A percentile compares a stretch with the other conserved stretches of the same genome.
These are phyloP conservation scores for Drosophila busckii DNA, from an alignment of 1,140 invertebrate species.

Conservation along the genomic window DNA sequence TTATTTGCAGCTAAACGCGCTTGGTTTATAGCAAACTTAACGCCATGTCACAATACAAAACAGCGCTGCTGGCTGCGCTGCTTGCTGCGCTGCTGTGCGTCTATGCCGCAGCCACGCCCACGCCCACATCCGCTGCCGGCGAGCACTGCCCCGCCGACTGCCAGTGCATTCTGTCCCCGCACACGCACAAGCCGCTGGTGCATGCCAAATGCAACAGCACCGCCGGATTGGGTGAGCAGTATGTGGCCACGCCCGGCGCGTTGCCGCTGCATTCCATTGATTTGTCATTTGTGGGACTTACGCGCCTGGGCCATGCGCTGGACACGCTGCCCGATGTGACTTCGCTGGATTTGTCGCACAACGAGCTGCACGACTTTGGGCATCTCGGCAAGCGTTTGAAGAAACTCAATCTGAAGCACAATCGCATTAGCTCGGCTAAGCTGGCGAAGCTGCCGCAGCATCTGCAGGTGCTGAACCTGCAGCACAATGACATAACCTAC, in stretches of 20 bases:
- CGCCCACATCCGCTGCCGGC: background rate
- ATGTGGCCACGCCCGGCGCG: conserved; percentile 16
- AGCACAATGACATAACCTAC: conserved; percentile 81
- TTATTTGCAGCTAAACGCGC: too few relatives aligned
- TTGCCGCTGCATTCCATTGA: conserved; percentile 80
- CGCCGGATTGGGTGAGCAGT: conserved; percentile 32
- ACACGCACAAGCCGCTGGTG: conserved; percentile 55
- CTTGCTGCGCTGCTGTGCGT: conserved; percentile 40
- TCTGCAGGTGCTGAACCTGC: conserved; percentile 82
- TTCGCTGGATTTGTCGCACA: conserved; percentile 81
- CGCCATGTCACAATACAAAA: too few relatives aligned
- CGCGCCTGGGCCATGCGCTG: conserved; percentile 80
- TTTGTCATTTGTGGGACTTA: conserved; percentile 81
- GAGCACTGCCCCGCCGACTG: conserved; percentile 62
- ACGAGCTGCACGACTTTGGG: conserved; percentile 80
- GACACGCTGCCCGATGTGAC: conserved; percentile 81
- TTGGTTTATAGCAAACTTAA: too few relatives aligned
- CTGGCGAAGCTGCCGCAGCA: conserved; percentile 81
- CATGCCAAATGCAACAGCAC: conserved; percentile 70
- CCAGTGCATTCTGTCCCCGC: conserved; percentile 47
- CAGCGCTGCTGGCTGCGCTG: conserved; percentile 6
- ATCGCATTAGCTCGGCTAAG: conserved; percentile 80
- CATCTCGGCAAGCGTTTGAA: conserved; percentile 82
- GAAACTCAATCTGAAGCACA: conserved; percentile 81
- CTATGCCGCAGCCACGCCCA: conserved; percentile 26